phyloP scores from a whole-genome alignment of 2,797 vertebrate genomes.

The Dermochelys coriacea region DNA sequence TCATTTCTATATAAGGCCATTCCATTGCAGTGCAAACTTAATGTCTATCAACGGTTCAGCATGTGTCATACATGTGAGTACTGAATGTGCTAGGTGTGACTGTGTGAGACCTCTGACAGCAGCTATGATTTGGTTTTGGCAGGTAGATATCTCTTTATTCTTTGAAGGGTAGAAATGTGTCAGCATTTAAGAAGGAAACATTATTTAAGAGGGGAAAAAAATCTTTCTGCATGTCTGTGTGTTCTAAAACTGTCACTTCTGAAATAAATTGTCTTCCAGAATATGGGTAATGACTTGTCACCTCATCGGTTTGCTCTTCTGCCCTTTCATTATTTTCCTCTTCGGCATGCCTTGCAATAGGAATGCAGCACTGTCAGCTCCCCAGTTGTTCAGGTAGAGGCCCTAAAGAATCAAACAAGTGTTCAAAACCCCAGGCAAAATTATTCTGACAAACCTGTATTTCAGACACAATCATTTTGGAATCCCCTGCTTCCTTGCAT shows the following conservation, averaged over 20 bases:
- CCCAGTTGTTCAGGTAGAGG: not conserved
- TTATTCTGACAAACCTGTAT: not conserved
- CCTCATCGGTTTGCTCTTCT: constrained; percentile 15
- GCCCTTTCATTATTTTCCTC: not conserved
- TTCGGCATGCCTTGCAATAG: not conserved
- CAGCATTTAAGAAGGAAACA: constrained; percentile 18
- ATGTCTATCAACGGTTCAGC: not conserved
- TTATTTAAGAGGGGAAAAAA: not conserved
- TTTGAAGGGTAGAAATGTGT: constrained; percentile 45
- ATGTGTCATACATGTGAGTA: not conserved
- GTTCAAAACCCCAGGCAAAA: not conserved
- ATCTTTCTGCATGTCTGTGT: not conserved
- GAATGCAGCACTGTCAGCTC: not conserved
- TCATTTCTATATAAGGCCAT: not conserved
- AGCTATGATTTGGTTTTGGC: constrained; percentile 60
- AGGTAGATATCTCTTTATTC: constrained; percentile 23
- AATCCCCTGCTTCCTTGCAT: not conserved
- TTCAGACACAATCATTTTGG: not conserved
- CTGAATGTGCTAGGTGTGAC: not conserved
- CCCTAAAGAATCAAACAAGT: not conserved
- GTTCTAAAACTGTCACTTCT: constrained; percentile 11
- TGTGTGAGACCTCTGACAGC: constrained; percentile 48
- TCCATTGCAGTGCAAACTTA: not conserved
- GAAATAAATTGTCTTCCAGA: not conserved
- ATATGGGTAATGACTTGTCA: constrained; percentile 1